Evolutionary conservation across 2,888 invertebrate species (phyloP).

Genomic region (Idaea aversata): DNA sequence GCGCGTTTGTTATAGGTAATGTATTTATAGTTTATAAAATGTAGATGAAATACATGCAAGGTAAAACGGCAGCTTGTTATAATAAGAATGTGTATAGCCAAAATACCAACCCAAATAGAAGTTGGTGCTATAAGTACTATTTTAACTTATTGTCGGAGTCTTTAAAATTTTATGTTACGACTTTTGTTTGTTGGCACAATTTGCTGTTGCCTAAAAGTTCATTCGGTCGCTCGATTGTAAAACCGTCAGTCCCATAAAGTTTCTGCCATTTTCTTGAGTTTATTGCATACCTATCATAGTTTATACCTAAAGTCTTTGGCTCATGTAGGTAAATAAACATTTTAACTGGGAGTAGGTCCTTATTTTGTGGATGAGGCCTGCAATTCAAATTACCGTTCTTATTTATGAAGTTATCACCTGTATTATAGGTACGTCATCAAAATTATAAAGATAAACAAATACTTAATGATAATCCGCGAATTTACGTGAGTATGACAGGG

Average conservation of each 20-base stretch:
- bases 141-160: neutral
- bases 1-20: constrained; percentile 2
- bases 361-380: too few species aligned
- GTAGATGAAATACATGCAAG: too few species aligned
- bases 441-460: too few species aligned
- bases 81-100: neutral
- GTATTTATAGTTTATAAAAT: too few species aligned
- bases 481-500: too few species aligned
- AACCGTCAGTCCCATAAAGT: neutral
- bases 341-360: too few species aligned
- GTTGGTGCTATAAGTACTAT: neutral
- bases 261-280: constrained; percentile 1
- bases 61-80: neutral
- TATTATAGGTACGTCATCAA: too few species aligned
- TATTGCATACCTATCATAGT: neutral
- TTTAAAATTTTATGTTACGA: constrained; percentile 1
- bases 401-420: too few species aligned
- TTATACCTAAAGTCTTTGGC: neutral
- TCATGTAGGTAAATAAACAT: neutral
- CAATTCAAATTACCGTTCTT: too few species aligned
- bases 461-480: too few species aligned
- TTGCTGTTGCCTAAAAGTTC: neutral
- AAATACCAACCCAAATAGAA: neutral
- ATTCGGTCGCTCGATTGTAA: neutral
- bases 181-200: neutral